phyloP scores from a whole-genome alignment of 2,888 invertebrate genomes.

The Drosophila anomelani region DNA sequence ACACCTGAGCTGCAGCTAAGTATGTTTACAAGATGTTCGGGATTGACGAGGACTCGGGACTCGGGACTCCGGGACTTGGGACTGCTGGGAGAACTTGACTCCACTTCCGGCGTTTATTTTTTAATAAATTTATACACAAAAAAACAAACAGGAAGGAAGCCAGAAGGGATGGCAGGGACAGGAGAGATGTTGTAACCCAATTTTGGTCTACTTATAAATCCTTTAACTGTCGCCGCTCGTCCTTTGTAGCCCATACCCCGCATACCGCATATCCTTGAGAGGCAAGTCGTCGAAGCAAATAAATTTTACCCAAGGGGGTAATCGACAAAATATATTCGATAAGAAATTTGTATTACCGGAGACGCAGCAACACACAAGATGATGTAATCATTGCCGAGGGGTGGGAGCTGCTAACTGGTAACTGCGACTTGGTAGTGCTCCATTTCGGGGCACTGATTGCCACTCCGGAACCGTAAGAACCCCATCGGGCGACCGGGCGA shows the following conservation, averaged over 20 bases:
- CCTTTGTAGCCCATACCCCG: slow-evolving; percentile 48
- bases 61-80: slow-evolving; percentile 41
- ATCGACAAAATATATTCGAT: slow-evolving; percentile 84
- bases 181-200: slow-evolving; percentile 29
- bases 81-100: slow-evolving; percentile 25
- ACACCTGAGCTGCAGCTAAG: slow-evolving; percentile 79
- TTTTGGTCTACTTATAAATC: slow-evolving; percentile 70
- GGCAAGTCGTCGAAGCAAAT: slow-evolving; percentile 72
- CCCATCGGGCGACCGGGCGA: background rate
- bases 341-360: slow-evolving; percentile 74
- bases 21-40: slow-evolving; percentile 77
- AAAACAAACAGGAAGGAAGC: background rate
- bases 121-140: slow-evolving; percentile 67
- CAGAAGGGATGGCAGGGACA: background rate
- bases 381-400: slow-evolving; percentile 70
- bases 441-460: slow-evolving; percentile 41
- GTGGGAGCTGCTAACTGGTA: slow-evolving; percentile 7
- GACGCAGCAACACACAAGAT: slow-evolving; percentile 60
- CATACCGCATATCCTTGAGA: slow-evolving; percentile 32
- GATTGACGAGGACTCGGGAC: slow-evolving; percentile 23
- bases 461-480: slow-evolving; percentile 13
- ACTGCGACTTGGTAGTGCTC: slow-evolving; percentile 15
- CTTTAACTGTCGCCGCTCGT: slow-evolving; percentile 80
- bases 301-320: slow-evolving; percentile 84
- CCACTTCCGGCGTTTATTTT: slow-evolving; percentile 67